Evolutionary conservation across 2,888 invertebrate species (phyloP), one percentile per base, ranked within the genome.

Genomic region (Tachystola acroxantha): DNA sequence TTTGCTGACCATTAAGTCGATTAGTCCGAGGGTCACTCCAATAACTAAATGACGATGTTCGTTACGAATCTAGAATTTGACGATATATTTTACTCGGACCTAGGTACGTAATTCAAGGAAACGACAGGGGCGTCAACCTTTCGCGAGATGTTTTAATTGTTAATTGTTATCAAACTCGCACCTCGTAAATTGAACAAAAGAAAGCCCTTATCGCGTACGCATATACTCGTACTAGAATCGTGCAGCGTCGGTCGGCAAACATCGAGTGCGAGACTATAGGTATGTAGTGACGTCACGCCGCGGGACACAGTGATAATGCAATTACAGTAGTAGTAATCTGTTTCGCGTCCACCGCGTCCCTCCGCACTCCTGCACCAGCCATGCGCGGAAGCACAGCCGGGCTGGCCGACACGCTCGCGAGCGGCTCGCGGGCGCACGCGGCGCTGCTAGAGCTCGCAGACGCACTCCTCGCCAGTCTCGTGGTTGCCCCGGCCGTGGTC

Each of bases 401-500:
- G 38, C 85, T 92, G 57, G 88, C 90, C 48, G 90, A 89, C 60
- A 88, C 89, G 59, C 84, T 90, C 55, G 88, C 88, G 67, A 86
- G 88, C 56, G 86, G 84, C 43, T 88, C 88, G 63, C 76, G 76
- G 55, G 76, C 71, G 53, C 76, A 67, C 66, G 71, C 66, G 59
- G 79, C 62, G 43, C 75, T 93, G 34, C 87, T 95, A 35, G 90
- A 91, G 43, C 69, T 91, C 48, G 81, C 95, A 44, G 96, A 96
- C 73, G 88, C 89, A 22, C 62, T 92, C 11, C 89, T 96, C 68
- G 92, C 95, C 34, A 90, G 92, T 48, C 63, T 90, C 7, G 87
- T 96, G 22, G 91, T 95, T 10, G 93, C 94, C 1, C 95, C 96
- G 7, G 90, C 92, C 37, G 94, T 96, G 32, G 94, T 96, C 39